Percentiles rank a stretch among this genome's conserved stretches.
Conservation (phyloP, 64 coral and sea anemone genomes). For the Montipora cactus region DNA sequence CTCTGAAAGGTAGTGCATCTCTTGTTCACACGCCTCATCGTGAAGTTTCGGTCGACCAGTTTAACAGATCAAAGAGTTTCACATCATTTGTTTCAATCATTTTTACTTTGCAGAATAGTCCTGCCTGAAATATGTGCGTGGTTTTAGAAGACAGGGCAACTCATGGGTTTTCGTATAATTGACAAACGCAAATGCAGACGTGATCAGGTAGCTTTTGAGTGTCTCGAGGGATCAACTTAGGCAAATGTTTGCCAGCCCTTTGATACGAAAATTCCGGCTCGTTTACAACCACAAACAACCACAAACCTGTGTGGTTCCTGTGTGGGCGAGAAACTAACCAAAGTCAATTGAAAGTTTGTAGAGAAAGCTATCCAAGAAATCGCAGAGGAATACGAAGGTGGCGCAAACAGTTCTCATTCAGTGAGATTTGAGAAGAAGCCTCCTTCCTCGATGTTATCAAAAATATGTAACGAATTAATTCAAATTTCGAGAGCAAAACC, state of each 20-base stretch:
- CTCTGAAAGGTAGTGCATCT: neutral
- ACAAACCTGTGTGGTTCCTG: too few relatives aligned
- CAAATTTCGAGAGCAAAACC: neutral
- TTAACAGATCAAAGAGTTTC: neutral
- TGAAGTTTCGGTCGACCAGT: neutral
- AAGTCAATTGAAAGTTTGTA: neutral
- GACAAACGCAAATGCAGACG: neutral
- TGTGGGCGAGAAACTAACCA: neutral
- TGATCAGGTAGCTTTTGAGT: neutral
- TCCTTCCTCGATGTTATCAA: neutral
- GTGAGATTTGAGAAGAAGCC: neutral
- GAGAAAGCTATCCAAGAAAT: neutral
- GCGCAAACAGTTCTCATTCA: neutral
- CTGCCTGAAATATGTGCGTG: neutral
- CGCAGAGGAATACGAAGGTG: neutral
- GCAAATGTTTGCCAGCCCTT: neutral
- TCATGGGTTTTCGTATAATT: neutral
- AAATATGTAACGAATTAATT: neutral
- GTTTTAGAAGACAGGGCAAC: neutral
- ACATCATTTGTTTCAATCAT: neutral
- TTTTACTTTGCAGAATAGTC: neutral
- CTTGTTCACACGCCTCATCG: neutral
- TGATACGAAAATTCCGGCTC: constrained; percentile 14
- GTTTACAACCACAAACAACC: constrained; percentile 51
- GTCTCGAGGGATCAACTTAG: too few relatives aligned